Conservation (phyloP, 64 coral and sea anemone genomes). For the Pocillopora damicornis region DNA sequence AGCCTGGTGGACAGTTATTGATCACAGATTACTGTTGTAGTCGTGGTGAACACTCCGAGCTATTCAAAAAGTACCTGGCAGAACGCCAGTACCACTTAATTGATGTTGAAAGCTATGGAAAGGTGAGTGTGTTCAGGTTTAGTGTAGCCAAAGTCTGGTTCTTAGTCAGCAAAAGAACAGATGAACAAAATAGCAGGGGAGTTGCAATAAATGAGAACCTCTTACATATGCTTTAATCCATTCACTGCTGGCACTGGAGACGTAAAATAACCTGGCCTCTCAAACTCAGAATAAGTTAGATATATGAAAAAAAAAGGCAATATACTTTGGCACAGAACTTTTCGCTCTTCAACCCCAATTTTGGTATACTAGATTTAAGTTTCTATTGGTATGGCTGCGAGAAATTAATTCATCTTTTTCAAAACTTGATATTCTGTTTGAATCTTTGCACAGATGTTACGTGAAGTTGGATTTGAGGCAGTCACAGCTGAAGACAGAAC, state of each 20-base stretch:
- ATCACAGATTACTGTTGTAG: conserved; percentile 94
- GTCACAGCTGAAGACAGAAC: conserved; percentile 87
- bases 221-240: no score
- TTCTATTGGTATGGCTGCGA: background rate
- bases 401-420: background rate
- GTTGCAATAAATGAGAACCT: no score
- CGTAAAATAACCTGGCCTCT: no score
- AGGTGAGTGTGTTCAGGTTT: conserved; percentile 19
- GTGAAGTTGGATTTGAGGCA: conserved; percentile 83
- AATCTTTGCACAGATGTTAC: conserved; percentile 52
- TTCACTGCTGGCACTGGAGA: no score
- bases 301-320: no score
- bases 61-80: conserved; percentile 75
- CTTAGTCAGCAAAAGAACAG: background rate
- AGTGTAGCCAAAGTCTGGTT: background rate
- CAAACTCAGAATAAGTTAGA: no score
- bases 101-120: conserved; percentile 63
- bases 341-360: no score
- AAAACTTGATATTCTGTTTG: background rate
- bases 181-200: background rate
- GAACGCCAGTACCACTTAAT: conserved; percentile 84
- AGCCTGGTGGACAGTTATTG: conserved; percentile 90
- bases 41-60: conserved; percentile 60
- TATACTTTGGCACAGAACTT: no score
- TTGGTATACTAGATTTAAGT: no score